phyloP scores from a whole-genome alignment of 2,797 vertebrate species.

The Enteromius viviparus region DNA sequence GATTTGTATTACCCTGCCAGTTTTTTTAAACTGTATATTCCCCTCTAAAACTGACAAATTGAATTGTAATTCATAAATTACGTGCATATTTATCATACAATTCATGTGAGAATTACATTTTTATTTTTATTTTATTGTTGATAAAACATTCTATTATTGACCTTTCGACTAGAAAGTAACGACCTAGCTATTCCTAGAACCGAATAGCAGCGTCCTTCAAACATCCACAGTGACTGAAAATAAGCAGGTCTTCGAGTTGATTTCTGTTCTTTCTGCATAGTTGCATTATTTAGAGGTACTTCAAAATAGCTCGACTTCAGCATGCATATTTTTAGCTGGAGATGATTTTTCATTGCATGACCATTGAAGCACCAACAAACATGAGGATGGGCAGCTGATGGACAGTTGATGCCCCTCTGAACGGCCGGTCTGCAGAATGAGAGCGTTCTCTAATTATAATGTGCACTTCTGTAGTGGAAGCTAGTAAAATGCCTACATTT shows the following conservation, averaged over 20 bases:
- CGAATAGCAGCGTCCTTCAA: neutral
- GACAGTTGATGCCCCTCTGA: conserved; percentile 43
- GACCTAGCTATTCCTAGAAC: neutral
- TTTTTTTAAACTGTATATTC: neutral
- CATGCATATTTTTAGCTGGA: neutral
- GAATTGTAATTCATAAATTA: neutral
- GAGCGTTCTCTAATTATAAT: conserved; percentile 57
- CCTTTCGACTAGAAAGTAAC: neutral
- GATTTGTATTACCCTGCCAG: neutral
- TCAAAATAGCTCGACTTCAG: neutral
- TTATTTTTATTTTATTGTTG: neutral
- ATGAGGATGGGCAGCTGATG: neutral
- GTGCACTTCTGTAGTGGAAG: conserved; percentile 76
- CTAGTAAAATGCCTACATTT: conserved; percentile 76
- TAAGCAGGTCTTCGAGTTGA: neutral
- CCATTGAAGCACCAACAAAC: neutral
- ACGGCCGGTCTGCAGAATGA: conserved; percentile 46
- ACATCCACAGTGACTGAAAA: neutral
- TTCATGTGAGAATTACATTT: neutral
- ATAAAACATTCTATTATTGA: neutral
- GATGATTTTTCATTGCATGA: neutral
- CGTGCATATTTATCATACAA: neutral
- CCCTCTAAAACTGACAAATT: neutral
- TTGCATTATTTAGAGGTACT: neutral
- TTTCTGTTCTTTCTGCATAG: neutral